phyloP scores from a whole-genome alignment of 2,113 vertebrate species.

The Myocastor coypus region DNA sequence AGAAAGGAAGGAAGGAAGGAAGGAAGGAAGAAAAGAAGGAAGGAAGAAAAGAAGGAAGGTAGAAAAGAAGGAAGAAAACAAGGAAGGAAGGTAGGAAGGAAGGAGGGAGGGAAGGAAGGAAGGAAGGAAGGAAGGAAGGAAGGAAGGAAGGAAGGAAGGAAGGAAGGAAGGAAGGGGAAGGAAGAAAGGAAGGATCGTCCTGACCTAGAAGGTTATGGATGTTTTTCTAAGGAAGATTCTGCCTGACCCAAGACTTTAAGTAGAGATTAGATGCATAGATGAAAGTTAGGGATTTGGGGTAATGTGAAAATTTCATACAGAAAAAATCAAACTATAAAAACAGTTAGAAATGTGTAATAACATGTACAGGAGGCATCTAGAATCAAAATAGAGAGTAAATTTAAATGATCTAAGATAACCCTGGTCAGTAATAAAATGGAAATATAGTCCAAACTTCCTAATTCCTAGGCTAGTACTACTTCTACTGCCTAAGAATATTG shows the following conservation, averaged over 20 bases:
- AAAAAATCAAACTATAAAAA: constrained; percentile 9
- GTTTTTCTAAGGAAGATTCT: background rate
- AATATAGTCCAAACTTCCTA: background rate
- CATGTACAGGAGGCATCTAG: background rate
- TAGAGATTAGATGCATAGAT: background rate
- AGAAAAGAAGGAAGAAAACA: no score
- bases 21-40: no score
- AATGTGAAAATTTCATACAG: background rate
- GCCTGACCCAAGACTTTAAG: background rate
- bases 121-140: no score
- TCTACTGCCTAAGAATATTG: background rate
- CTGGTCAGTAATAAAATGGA: constrained; percentile 6
- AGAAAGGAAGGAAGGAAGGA: no score
- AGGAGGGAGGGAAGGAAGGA: no score
- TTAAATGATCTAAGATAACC: background rate
- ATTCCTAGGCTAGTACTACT: background rate
- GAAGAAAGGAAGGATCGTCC: no score
- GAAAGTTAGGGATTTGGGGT: background rate
- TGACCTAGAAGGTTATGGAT: background rate
- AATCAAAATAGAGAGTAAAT: constrained; percentile 6
- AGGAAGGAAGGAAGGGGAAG: no score
- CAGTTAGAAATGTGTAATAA: background rate
- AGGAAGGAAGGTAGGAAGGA: no score
- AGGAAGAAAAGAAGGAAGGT: no score
- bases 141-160: no score